Base-by-base conservation (phyloP, 2,113 vertebrate species). In the Microcebus ravelobensis region DNA sequence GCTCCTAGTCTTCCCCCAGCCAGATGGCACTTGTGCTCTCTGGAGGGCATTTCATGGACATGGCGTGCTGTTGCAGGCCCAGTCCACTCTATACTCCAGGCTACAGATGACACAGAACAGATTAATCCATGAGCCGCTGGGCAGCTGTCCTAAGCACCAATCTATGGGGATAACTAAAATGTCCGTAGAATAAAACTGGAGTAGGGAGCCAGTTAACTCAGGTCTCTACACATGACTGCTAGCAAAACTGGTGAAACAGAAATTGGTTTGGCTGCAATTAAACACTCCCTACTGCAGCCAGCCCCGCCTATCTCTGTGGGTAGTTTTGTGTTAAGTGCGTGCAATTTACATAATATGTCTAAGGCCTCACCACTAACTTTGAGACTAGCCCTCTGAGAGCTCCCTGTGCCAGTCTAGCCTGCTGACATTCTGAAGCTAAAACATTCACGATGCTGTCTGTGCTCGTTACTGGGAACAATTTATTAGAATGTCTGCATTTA, bases 401-500 rank as follows among this genome's bases (percentile, higher is more conserved):
- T 87, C 17, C 48, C 82, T 65, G 27, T 68, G 80, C 94, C 65
- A 70, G 34, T 50, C 36, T 21, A 90, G 68, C 20, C 55, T 63
- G 31, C 12, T 82, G 39, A 89, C 71, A 89, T 86, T 93, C 67
- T 52, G 76, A 91, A 91, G 77, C 34, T 50, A 83, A 95, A 90
- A 97, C 74, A 96, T 59, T 94, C 71, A 87, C 0, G 0, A 52
- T 74, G 34, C 67, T 83, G 5, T 67, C 63, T 96, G 77, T 61
- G 63, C 67, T 96, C 77, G 91, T 96, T 96, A 79, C 83, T 74
- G 42, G 71, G 52, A 61, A 55, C 73, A 79, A 91, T 88, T 96
- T 97, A 94, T 80, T 92, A 90, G 85, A 82, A 92, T 86, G 48
- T 88, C 93, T 96, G 61, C 36, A 77, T 86, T 98, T 76, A 73